These are phyloP conservation scores for Microctonus aethiopoides DNA, from an alignment of 2,888 invertebrate genomes.

Conservation along the genomic window DNA sequence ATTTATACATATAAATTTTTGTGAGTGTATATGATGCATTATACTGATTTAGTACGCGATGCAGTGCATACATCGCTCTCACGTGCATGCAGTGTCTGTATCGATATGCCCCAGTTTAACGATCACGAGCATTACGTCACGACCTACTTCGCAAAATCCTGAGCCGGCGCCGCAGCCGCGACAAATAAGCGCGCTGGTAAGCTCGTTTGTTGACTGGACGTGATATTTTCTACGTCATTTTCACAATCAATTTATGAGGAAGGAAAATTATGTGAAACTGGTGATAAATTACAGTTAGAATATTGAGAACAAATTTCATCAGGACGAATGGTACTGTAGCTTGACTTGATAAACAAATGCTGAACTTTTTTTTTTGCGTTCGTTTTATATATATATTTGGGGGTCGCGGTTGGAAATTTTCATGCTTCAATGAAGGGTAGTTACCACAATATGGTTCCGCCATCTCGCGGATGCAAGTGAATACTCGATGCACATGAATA, in stretches of 20 bases:
- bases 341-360: neutral
- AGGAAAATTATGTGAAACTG: neutral
- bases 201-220: constrained; percentile 13
- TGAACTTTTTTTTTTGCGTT: neutral
- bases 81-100: constrained; percentile 26
- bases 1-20: neutral
- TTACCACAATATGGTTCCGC: constrained; percentile 35
- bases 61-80: constrained; percentile 7
- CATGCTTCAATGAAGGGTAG: neutral
- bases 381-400: neutral
- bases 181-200: constrained; percentile 14
- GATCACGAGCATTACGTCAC: constrained; percentile 43
- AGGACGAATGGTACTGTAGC: neutral
- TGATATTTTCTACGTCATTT: constrained; percentile 23
- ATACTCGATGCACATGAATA: constrained; percentile 19
- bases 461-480: constrained; percentile 34
- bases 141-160: constrained; percentile 40
- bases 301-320: neutral
- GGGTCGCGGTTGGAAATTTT: constrained; percentile 33
- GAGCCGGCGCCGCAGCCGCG: constrained; percentile 24
- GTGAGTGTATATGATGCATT: neutral
- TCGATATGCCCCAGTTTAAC: constrained; percentile 42
- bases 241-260: neutral
- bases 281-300: neutral
- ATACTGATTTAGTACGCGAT: neutral